These are phyloP conservation scores for Zhengitettix transpicula DNA, from an alignment of 2,888 invertebrate species.

Conservation along the genomic window DNA sequence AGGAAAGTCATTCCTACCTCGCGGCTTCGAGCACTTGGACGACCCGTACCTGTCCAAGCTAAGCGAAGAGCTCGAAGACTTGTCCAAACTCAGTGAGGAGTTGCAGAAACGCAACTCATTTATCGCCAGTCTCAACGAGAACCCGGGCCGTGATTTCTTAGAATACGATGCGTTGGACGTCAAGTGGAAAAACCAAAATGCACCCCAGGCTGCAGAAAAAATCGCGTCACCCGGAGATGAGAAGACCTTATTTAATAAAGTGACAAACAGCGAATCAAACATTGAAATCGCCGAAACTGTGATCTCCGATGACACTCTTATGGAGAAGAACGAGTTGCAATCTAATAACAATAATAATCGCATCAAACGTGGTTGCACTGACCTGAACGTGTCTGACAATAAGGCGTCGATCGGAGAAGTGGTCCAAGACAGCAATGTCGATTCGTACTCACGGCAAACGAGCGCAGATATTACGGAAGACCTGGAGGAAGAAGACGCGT, in stretches of 20 bases:
- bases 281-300: neutral
- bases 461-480: conserved; percentile 10
- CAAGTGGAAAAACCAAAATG: neutral
- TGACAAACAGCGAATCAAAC: neutral
- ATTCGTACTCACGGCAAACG: conserved; percentile 6
- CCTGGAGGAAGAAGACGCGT: conserved; percentile 2
- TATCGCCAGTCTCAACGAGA: conserved; percentile 31
- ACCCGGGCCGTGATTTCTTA: neutral
- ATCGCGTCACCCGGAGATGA: neutral
- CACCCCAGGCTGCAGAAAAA: neutral
- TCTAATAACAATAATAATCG: neutral
- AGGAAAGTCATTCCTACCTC: neutral
- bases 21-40: conserved; percentile 30
- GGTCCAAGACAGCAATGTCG: neutral
- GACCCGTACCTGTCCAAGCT: conserved; percentile 43
- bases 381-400: neutral
- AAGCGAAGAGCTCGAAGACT: conserved; percentile 38
- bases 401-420: neutral
- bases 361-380: neutral
- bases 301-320: neutral
- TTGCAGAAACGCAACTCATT: conserved; percentile 41
- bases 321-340: neutral
- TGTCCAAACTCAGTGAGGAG: conserved; percentile 38
- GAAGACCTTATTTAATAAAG: neutral
- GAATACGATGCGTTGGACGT: neutral